These are phyloP conservation scores for Prunella strophiata DNA, from an alignment of 2,797 vertebrate genomes.

Conservation along the genomic window DNA sequence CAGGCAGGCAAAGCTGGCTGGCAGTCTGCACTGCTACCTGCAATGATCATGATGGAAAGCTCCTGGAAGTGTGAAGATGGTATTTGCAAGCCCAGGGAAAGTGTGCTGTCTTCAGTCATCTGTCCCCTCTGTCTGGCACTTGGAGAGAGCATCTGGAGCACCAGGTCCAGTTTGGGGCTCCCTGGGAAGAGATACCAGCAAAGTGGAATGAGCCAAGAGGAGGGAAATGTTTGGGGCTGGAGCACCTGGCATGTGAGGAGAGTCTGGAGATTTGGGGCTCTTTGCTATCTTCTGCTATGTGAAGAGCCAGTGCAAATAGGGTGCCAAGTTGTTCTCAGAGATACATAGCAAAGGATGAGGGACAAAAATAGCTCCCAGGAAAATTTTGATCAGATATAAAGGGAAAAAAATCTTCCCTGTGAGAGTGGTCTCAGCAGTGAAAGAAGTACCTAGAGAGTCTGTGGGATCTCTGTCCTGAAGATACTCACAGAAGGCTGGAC, in stretches of 20 bases:
- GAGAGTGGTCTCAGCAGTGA: not conserved
- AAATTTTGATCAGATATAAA: not conserved
- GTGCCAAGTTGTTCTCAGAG: not conserved
- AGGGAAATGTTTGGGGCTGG: not conserved
- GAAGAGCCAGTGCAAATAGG: not conserved
- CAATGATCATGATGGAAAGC: not conserved
- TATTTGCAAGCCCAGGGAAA: not conserved
- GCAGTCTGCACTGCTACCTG: not conserved
- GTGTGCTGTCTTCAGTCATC: accelerated
- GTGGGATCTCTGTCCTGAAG: not conserved
- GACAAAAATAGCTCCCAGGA: not conserved
- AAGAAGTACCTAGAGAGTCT: not conserved
- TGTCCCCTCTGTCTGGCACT: not conserved
- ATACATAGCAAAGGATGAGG: not conserved
- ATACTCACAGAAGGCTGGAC: not conserved
- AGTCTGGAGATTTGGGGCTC: not conserved
- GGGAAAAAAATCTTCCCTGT: not conserved
- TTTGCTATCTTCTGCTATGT: not conserved
- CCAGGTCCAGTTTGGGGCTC: not conserved
- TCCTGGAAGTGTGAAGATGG: not conserved
- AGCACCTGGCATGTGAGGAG: not conserved
- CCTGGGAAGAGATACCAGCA: not conserved
- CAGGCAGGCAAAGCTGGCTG: not conserved
- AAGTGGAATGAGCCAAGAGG: not conserved
- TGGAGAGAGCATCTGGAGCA: not conserved